Percentiles rank a stretch among this genome's conserved stretches.
Evolutionary conservation across 2,888 invertebrate genomes (phyloP).

Genomic region (Gortyna flavago): DNA sequence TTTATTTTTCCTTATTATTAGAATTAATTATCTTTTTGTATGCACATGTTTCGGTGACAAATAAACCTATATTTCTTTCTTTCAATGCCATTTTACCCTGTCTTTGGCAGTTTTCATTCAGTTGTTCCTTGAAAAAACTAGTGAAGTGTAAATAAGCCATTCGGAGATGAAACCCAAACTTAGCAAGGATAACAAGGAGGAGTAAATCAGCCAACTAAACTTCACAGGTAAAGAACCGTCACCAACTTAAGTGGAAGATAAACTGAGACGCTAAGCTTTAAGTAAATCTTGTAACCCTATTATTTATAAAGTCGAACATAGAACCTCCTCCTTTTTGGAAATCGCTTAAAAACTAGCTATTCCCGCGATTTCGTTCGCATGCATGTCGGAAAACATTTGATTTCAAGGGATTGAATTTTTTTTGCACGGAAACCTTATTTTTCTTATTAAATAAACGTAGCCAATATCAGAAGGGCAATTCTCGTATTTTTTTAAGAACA

Average conservation of each 20-base stretch:
- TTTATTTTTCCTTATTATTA: too few relatives aligned
- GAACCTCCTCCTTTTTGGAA: too few relatives aligned
- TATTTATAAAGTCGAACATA: too few relatives aligned
- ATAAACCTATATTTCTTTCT: too few relatives aligned
- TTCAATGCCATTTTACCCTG: too few relatives aligned
- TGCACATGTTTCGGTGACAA: too few relatives aligned
- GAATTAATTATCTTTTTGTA: too few relatives aligned
- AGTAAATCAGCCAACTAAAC: slow-evolving; percentile 1
- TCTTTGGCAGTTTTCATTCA: background rate
- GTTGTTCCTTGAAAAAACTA: background rate
- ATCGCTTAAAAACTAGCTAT: background rate
- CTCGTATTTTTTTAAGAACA: too few relatives aligned
- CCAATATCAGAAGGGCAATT: too few relatives aligned
- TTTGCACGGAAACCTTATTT: too few relatives aligned
- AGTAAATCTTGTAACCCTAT: slow-evolving; percentile 13
- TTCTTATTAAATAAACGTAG: too few relatives aligned
- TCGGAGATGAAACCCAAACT: background rate
- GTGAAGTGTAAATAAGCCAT: background rate
- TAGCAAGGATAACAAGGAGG: background rate
- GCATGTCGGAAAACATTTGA: background rate
- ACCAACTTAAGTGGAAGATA: slow-evolving; percentile 16
- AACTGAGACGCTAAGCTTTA: background rate
- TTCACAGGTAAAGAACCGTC: slow-evolving; percentile 11
- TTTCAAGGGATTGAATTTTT: too few relatives aligned
- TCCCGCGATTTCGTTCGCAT: background rate